phyloP scores from a whole-genome alignment of 1,140 invertebrate genomes.

The Thereuonema tuberculata region DNA sequence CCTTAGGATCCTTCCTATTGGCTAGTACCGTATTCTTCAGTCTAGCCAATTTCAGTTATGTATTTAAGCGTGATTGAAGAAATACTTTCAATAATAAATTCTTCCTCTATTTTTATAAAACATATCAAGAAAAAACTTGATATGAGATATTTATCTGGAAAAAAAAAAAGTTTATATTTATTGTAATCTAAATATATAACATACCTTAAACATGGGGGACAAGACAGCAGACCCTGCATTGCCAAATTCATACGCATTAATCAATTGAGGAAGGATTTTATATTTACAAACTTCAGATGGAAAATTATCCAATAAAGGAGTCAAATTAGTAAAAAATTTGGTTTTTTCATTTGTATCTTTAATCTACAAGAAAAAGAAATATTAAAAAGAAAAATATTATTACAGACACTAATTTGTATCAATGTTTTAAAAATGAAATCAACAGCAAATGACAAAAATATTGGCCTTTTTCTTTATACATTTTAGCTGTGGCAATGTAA shows the following conservation, averaged over 20 bases:
- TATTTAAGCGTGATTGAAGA: no score
- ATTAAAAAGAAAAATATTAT: constrained; percentile 2
- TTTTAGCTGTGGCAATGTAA: no score
- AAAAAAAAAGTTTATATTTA: background rate
- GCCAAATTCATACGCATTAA: constrained; percentile 88
- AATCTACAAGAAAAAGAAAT: constrained; percentile 28
- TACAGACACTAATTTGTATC: background rate
- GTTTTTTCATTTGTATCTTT: constrained; percentile 35
- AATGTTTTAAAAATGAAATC: background rate
- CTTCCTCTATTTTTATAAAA: no score
- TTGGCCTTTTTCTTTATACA: no score
- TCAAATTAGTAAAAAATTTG: constrained; percentile 74
- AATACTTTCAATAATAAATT: no score
- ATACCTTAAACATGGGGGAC: constrained; percentile 68
- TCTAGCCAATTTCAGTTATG: no score
- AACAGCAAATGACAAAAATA: background rate
- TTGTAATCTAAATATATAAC: background rate
- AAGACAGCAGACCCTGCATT: constrained; percentile 79
- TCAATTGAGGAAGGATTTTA: constrained; percentile 87
- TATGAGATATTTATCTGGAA: background rate
- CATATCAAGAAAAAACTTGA: constrained; percentile 4
- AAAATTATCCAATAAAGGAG: constrained; percentile 75
- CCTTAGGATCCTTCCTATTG: no score
- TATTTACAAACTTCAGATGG: constrained; percentile 79
- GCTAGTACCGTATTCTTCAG: no score